A percentile compares a stretch with the other conserved stretches of the same genome.
Evolutionary conservation across 2,113 vertebrate species (phyloP).

Genomic region (Numenius arquata): DNA sequence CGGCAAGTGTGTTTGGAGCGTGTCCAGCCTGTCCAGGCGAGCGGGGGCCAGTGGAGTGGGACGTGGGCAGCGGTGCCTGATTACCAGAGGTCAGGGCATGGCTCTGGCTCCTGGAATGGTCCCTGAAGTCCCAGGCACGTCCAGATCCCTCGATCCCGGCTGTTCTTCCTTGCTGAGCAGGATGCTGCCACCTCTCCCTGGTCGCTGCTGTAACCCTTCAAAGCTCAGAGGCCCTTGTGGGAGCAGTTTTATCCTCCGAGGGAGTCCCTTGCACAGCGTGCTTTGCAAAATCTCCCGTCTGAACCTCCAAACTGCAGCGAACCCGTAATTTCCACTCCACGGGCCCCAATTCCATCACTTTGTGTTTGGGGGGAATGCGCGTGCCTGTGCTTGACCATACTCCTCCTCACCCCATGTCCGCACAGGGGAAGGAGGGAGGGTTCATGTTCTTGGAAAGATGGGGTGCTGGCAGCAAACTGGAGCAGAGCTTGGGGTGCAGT

Average conservation of each 20-base stretch:
- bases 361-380: not conserved
- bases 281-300: not conserved
- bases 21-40: not conserved
- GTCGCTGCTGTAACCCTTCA: not conserved
- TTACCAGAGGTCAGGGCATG: not conserved
- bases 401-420: fast-evolving
- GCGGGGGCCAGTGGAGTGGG: not conserved
- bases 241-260: not conserved
- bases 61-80: not conserved
- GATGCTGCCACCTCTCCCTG: not conserved
- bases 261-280: too few relatives aligned
- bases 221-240: not conserved
- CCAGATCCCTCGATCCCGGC: not conserved
- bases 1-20: not conserved
- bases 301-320: not conserved
- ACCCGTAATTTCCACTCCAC: not conserved
- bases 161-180: not conserved
- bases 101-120: not conserved
- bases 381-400: not conserved
- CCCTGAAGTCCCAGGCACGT: not conserved
- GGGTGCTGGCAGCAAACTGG: not conserved
- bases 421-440: not conserved
- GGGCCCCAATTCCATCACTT: not conserved
- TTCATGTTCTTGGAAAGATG: not conserved
- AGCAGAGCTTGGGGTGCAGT: not conserved